phyloP scores from a whole-genome alignment of 2,888 invertebrate species.

The Spialia ferax region DNA sequence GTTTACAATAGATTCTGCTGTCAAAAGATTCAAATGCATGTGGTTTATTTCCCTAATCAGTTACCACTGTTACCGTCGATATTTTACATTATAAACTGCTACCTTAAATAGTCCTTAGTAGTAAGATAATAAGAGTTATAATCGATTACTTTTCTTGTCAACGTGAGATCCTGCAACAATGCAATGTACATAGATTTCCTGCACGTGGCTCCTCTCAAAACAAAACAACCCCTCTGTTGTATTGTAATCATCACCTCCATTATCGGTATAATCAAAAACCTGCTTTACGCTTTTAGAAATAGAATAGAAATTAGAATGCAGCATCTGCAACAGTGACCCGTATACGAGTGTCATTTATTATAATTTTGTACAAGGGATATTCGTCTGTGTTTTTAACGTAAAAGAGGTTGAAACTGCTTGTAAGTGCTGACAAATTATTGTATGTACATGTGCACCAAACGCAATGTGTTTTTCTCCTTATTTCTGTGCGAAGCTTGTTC shows the following conservation, averaged over 20 bases:
- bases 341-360: slow-evolving; percentile 27
- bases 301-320: slow-evolving; percentile 18
- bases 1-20: slow-evolving; percentile 14
- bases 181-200: slow-evolving; percentile 34
- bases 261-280: slow-evolving; percentile 9
- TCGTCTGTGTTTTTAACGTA: neutral
- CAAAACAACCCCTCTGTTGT: slow-evolving; percentile 35
- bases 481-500: slow-evolving; percentile 23
- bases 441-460: slow-evolving; percentile 13
- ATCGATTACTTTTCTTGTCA: neutral
- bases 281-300: slow-evolving; percentile 13
- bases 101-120: slow-evolving; percentile 7
- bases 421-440: neutral
- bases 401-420: slow-evolving; percentile 15
- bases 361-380: slow-evolving; percentile 20
- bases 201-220: slow-evolving; percentile 38
- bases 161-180: slow-evolving; percentile 11
- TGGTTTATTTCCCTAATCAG: slow-evolving; percentile 25
- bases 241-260: slow-evolving; percentile 33
- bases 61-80: slow-evolving; percentile 11
- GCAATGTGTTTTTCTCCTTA: slow-evolving; percentile 29
- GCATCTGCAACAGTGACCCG: slow-evolving; percentile 12
- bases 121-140: neutral
- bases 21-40: slow-evolving; percentile 22
- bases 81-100: neutral